Evolutionary conservation across 1,140 invertebrate species (phyloP).

Genomic region (Stenopsyche tienmushanensis): DNA sequence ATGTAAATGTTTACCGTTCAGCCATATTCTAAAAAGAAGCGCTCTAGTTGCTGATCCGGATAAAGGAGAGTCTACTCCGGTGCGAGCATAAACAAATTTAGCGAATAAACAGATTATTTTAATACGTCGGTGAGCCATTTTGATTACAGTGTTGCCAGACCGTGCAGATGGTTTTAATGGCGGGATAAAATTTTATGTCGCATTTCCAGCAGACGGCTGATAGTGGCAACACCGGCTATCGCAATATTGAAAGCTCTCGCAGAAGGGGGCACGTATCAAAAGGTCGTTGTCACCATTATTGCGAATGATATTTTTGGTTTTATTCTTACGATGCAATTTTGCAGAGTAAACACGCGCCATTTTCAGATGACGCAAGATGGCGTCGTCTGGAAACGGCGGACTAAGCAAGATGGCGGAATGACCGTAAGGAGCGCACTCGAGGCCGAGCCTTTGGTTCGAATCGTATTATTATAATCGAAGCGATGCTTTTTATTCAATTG

Average conservation of each 20-base stretch:
- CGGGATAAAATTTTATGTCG: conserved; percentile 2
- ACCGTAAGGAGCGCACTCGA: no score
- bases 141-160: neutral
- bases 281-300: neutral
- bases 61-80: no score
- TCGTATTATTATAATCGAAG: neutral
- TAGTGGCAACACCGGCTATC: no score
- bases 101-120: conserved; percentile 11
- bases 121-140: neutral
- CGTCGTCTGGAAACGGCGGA: no score
- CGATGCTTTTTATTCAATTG: neutral
- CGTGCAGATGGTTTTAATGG: neutral
- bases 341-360: no score
- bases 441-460: neutral
- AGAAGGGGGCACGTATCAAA: neutral
- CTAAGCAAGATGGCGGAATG: no score
- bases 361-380: no score
- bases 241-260: no score
- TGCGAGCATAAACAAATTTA: neutral
- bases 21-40: no score
- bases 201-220: conserved; percentile 6
- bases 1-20: no score
- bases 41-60: no score
- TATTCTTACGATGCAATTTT: no score
- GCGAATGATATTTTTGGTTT: neutral